Evolutionary conservation across 2,113 vertebrate genomes (phyloP), one percentile per base, ranked within the genome.

Genomic region (Centropus unirufus): DNA sequence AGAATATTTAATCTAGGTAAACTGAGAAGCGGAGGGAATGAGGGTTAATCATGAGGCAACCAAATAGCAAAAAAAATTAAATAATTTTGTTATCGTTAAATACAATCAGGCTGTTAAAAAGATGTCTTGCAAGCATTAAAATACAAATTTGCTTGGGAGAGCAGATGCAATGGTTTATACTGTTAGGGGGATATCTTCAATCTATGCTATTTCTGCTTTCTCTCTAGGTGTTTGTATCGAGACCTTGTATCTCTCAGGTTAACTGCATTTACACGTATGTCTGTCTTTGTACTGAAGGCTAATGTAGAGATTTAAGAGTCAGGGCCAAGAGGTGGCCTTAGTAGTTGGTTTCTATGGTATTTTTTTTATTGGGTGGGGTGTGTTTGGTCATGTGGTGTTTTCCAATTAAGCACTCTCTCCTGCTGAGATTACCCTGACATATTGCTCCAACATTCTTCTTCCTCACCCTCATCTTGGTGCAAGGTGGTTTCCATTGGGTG

Each of bases 321-420:
- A 5, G 9, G 44, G 18, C 18, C 80, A 20, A 47, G 58, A 68
- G 11, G 29, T 59, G 49, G 49, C 68, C 85, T 61, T 5, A 15
- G 19, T 9, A 3, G 47, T 57, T 0, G 0, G 14, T 74, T 81
- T 77, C 82, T 78, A 14, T 29, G 17, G 29, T 36, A 44, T 8
- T 54, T 54, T 54, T 36, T 87, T 69, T 52, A 13, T 9, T 8
- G 32, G 3, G 10, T 51, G 9, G 23, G 9, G 12, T 47, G 57
- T 36, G 80, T 82, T 47, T 78, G 44, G 17, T 52, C 26, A 8
- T 15, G 27, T 70, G 26, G 5, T 67, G 16, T 83, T 92, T 90
- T 79, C 34, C 44, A 72, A 1, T 49, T 58, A 87, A 70, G 5
- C 0, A 0, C 46, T 81, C 68, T 34, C 5, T 64, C 40, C 51